These are phyloP conservation scores for Carapus acus DNA, from an alignment of 2,797 vertebrate genomes.

Conservation along the genomic window DNA sequence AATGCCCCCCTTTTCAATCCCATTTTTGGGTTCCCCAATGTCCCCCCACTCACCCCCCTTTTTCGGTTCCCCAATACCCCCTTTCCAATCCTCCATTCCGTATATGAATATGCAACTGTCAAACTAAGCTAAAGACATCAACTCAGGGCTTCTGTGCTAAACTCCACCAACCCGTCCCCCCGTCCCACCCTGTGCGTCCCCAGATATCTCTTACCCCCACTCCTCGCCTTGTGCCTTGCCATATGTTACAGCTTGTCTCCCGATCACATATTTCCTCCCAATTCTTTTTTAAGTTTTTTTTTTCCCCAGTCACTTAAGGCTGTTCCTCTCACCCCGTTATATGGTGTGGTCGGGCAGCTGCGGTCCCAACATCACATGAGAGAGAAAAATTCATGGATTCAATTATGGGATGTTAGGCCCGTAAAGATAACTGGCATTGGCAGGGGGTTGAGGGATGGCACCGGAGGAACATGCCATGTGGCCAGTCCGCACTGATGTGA, in stretches of 20 bases:
- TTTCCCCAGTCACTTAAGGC: constrained; percentile 26
- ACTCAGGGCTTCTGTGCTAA: constrained; percentile 36
- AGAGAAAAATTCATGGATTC: constrained; percentile 33
- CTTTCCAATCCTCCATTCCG: constrained; percentile 15
- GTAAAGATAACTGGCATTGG: constrained; percentile 49
- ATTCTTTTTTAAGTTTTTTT: constrained; percentile 40
- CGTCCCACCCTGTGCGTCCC: no score
- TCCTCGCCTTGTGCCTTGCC: constrained; percentile 5
- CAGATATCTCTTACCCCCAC: constrained; percentile 4
- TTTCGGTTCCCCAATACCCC: no score
- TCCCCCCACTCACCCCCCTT: no score
- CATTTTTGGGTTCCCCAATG: no score
- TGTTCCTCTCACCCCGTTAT: constrained; percentile 15
- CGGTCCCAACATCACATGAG: constrained; percentile 31
- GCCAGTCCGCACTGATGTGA: constrained; percentile 35
- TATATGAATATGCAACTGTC: constrained; percentile 35
- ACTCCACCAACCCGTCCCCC: not conserved
- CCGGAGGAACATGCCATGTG: constrained; percentile 36
- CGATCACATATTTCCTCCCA: constrained; percentile 30
- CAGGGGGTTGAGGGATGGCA: constrained; percentile 35
- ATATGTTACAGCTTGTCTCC: constrained; percentile 34
- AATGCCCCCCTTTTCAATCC: no score
- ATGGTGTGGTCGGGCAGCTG: constrained; percentile 27
- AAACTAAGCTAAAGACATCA: constrained; percentile 29
- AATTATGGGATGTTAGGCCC: constrained; percentile 37